Evolutionary conservation across 2,113 vertebrate genomes (phyloP).

Genomic region (Peromyscus polionotus): DNA sequence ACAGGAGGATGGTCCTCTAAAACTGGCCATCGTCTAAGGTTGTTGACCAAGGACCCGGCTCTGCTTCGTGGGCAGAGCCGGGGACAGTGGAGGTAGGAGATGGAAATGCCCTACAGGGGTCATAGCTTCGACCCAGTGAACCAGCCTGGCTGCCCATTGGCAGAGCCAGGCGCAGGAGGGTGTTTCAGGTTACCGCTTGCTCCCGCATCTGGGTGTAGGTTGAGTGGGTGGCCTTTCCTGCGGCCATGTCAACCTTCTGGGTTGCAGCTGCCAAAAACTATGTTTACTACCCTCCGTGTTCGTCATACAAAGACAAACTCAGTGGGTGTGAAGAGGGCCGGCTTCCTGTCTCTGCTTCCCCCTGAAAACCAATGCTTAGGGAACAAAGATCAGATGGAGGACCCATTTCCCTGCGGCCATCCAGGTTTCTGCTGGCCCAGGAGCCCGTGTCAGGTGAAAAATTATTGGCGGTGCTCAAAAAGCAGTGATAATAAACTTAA

Average conservation of each 20-base stretch:
- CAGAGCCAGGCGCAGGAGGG: background rate
- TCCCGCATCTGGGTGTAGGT: background rate
- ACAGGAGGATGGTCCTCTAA: background rate
- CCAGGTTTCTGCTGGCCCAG: slow-evolving; percentile 61
- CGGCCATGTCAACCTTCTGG: background rate
- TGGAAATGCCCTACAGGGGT: background rate
- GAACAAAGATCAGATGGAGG: background rate
- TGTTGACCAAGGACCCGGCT: background rate
- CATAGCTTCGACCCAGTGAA: background rate
- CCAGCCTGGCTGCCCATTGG: background rate
- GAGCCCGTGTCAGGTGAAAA: slow-evolving; percentile 58
- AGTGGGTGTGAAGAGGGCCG: slow-evolving; percentile 17
- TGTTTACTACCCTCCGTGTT: slow-evolving; percentile 44
- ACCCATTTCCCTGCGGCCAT: slow-evolving; percentile 20
- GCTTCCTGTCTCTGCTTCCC: slow-evolving; percentile 21
- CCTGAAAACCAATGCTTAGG: background rate
- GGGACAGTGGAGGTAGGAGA: background rate
- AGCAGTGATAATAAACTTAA: slow-evolving; percentile 47
- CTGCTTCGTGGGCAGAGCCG: background rate
- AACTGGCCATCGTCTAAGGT: background rate
- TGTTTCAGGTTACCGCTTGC: background rate
- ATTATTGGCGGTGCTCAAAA: slow-evolving; percentile 43
- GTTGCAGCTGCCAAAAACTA: slow-evolving; percentile 53
- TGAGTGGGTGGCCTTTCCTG: slow-evolving; percentile 12
- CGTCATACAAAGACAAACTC: slow-evolving; percentile 33